These are phyloP conservation scores for Apantesis nais DNA, from an alignment of 2,888 invertebrate genomes.

Conservation along the genomic window DNA sequence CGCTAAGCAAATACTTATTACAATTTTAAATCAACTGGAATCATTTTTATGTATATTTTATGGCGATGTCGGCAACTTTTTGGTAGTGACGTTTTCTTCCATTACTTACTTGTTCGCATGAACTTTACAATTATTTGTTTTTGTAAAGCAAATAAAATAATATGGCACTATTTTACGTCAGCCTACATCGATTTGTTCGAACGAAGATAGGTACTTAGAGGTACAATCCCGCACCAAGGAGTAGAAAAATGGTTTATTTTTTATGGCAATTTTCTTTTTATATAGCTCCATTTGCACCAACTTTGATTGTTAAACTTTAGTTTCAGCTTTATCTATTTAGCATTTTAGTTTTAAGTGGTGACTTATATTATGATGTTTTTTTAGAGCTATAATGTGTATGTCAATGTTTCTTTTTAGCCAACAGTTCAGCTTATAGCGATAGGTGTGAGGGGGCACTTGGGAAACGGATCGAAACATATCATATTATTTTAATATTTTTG, in stretches of 20 bases:
- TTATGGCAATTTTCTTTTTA: not conserved
- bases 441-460: not conserved
- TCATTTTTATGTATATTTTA: not conserved
- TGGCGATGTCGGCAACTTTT: not conserved
- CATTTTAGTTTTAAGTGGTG: not conserved
- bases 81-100: not conserved
- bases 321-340: not conserved
- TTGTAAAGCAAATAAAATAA: not conserved
- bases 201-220: not conserved
- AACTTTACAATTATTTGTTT: not conserved
- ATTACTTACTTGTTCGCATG: not conserved
- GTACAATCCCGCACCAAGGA: not conserved
- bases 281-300: not conserved
- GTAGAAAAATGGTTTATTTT: not conserved
- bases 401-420: not conserved
- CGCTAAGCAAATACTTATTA: slow-evolving; percentile 8
- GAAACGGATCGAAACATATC: not conserved
- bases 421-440: not conserved
- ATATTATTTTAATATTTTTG: not conserved
- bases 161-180: not conserved
- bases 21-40: slow-evolving; percentile 8
- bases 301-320: not conserved
- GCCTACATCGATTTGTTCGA: not conserved
- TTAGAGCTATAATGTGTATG: no score
- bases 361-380: no score